Conservation (phyloP, 1,140 invertebrate genomes). For the Spodoptera litura region DNA sequence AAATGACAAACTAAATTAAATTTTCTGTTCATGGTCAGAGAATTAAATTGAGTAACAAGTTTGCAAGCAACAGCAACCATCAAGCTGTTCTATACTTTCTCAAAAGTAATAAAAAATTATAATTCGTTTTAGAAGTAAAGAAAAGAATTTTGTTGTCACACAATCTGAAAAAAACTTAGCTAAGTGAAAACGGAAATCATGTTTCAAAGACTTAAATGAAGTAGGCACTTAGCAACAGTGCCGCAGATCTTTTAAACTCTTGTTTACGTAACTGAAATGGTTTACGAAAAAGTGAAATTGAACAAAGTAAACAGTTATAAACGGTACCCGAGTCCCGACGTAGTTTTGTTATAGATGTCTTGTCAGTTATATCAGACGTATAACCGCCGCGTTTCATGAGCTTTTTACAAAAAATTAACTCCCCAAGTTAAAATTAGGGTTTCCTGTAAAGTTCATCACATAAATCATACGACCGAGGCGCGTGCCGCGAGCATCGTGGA, state of each 20-base stretch:
- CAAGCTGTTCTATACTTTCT: too few relatives aligned
- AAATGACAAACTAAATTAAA: too few relatives aligned
- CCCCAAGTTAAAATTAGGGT: background rate
- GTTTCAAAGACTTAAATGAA: too few relatives aligned
- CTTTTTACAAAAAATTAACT: background rate
- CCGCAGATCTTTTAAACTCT: background rate
- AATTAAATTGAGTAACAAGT: too few relatives aligned
- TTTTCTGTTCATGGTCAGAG: too few relatives aligned
- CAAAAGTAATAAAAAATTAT: too few relatives aligned
- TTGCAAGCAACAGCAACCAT: too few relatives aligned
- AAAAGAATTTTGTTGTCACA: too few relatives aligned
- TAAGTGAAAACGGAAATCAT: background rate
- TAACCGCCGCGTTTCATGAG: background rate
- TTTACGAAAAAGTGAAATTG: constrained; percentile 20
- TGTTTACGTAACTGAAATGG: background rate
- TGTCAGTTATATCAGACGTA: background rate
- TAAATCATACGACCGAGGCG: background rate
- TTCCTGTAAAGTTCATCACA: constrained; percentile 10
- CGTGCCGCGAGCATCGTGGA: background rate
- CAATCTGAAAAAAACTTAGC: too few relatives aligned
- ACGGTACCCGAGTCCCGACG: background rate
- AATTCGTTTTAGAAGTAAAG: too few relatives aligned
- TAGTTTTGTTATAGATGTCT: constrained; percentile 1
- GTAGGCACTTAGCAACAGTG: too few relatives aligned
- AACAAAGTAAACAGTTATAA: constrained; percentile 20